Conservation (phyloP, 2,888 invertebrate species). For the Smittia sp. region DNA sequence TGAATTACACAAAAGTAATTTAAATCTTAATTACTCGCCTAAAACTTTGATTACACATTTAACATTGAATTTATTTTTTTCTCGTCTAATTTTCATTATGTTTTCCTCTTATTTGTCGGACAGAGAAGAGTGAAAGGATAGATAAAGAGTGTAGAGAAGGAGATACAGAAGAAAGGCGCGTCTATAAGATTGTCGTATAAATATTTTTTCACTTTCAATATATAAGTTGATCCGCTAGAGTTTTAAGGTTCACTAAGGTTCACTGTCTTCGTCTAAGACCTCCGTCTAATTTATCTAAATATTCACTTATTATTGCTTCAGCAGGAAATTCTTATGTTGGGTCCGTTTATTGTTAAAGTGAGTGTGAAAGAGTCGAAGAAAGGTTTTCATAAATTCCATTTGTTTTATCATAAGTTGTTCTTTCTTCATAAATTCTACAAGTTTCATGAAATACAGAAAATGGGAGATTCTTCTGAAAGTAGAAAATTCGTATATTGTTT, state of each 20-base stretch:
- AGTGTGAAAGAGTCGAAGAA: background rate
- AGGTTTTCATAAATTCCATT: constrained; percentile 27
- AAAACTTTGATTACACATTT: constrained; percentile 34
- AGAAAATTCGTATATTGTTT: constrained; percentile 30
- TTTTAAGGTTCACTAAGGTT: constrained; percentile 39
- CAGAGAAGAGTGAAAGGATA: constrained; percentile 14
- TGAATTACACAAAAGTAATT: background rate
- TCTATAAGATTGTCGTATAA: constrained; percentile 43
- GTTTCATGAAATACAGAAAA: constrained; percentile 38
- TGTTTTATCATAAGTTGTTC: background rate
- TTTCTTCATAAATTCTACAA: constrained; percentile 33
- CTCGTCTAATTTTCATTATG: background rate
- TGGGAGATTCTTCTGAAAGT: constrained; percentile 39
- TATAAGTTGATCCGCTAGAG: constrained; percentile 39
- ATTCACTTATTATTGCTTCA: constrained; percentile 36
- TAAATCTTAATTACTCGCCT: background rate
- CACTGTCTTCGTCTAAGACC: background rate
- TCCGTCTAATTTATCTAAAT: constrained; percentile 8
- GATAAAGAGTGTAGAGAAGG: constrained; percentile 44
- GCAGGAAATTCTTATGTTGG: constrained; percentile 35
- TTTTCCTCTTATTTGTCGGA: background rate
- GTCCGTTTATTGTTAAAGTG: constrained; percentile 26
- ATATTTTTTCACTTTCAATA: constrained; percentile 32
- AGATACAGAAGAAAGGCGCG: constrained; percentile 39
- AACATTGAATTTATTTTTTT: constrained; percentile 38